These are phyloP conservation scores for Acleris laterana DNA, from an alignment of 2,888 invertebrate species.

Conservation along the genomic window DNA sequence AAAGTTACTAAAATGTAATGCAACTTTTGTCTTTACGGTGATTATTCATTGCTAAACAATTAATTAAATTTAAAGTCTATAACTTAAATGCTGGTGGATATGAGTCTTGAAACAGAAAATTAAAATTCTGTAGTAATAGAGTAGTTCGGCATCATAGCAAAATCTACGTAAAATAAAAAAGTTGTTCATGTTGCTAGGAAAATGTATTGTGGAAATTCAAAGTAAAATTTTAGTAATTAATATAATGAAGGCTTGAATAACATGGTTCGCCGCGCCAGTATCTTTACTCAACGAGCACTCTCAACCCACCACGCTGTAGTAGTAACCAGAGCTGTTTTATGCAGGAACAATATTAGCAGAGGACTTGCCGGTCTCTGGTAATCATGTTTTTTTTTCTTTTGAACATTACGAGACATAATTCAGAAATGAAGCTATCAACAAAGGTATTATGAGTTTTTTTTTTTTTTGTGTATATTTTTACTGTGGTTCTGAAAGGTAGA, in stretches of 20 bases:
- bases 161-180: background rate
- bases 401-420: background rate
- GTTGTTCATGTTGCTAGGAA: constrained; percentile 19
- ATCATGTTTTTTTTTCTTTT: constrained; percentile 17
- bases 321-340: constrained; percentile 20
- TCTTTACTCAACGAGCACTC: constrained; percentile 26
- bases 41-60: no score
- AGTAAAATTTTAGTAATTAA: constrained; percentile 30
- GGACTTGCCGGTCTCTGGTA: constrained; percentile 1
- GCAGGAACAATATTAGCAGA: constrained; percentile 26
- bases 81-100: no score
- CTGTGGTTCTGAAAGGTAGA: no score
- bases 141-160: no score
- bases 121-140: no score
- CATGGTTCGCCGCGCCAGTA: constrained; percentile 26
- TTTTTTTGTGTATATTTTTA: no score
- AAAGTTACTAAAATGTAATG: no score
- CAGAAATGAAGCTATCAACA: no score
- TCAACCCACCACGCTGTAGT: constrained; percentile 16
- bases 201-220: constrained; percentile 11
- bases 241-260: constrained; percentile 35
- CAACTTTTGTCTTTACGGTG: no score
- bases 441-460: no score
- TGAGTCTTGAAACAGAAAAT: no score
- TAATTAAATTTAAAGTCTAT: no score